Evolutionary conservation across 2,113 vertebrate species (phyloP).

Genomic region (Ictidomys tridecemlineatus): DNA sequence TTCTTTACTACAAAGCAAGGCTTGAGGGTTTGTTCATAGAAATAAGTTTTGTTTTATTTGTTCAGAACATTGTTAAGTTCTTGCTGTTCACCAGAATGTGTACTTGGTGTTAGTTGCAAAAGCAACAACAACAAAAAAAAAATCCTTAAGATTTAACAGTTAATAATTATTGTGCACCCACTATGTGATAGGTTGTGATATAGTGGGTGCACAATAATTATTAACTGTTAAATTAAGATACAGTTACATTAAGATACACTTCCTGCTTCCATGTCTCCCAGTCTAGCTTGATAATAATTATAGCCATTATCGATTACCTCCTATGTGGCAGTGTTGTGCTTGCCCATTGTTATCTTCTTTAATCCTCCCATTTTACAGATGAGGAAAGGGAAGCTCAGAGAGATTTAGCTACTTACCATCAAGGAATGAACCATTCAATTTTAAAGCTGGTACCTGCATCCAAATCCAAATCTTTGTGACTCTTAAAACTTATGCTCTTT

Average conservation of each 20-base stretch:
- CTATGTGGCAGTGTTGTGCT: neutral
- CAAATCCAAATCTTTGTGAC: neutral
- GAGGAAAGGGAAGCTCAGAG: neutral
- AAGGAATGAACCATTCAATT: neutral
- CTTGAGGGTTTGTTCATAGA: conserved; percentile 89
- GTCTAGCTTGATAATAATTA: neutral
- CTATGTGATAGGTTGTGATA: neutral
- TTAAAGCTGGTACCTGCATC: neutral
- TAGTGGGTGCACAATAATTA: no score
- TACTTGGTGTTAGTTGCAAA: conserved; percentile 13
- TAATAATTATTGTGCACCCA: neutral
- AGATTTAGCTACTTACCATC: neutral
- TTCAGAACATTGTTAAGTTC: neutral
- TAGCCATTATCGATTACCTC: neutral
- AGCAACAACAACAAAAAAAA: neutral
- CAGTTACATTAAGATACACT: neutral
- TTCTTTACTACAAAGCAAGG: conserved; percentile 91
- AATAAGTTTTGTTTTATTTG: conserved; percentile 59
- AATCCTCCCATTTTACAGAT: neutral
- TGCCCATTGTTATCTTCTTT: neutral
- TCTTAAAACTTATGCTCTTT: neutral
- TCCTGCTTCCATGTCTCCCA: neutral
- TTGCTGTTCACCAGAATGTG: neutral
- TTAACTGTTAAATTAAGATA: no score
- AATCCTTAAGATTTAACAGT: neutral